Percentiles rank a stretch among this genome's conserved stretches.
phyloP scores from a whole-genome alignment of 2,888 invertebrate species.

The Ganaspis brasiliensis region DNA sequence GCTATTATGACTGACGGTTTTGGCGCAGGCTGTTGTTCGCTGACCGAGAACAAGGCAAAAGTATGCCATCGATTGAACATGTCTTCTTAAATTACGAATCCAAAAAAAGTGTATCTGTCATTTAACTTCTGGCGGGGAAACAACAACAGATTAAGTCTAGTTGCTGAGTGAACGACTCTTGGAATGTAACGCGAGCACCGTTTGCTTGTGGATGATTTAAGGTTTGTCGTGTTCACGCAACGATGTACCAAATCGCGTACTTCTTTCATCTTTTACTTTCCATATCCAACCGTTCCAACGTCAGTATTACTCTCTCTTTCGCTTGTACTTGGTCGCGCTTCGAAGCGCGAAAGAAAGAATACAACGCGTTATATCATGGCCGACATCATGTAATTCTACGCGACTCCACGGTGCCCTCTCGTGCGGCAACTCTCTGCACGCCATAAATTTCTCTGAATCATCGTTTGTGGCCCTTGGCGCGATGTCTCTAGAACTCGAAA shows the following conservation, averaged over 20 bases:
- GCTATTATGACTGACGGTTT: slow-evolving; percentile 76
- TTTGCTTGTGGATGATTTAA: slow-evolving; percentile 57
- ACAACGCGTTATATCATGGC: slow-evolving; percentile 70
- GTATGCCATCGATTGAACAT: neutral
- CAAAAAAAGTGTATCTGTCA: neutral
- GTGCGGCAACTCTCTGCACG: slow-evolving; percentile 70
- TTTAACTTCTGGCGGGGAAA: neutral
- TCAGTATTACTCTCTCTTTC: slow-evolving; percentile 37
- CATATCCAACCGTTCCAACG: slow-evolving; percentile 22
- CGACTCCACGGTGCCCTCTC: slow-evolving; percentile 66
- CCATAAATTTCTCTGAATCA: slow-evolving; percentile 78
- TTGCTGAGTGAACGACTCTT: slow-evolving; percentile 2
- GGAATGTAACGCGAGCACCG: neutral
- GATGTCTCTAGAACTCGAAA: slow-evolving; percentile 16
- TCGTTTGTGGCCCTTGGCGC: slow-evolving; percentile 60
- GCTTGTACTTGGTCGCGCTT: slow-evolving; percentile 49
- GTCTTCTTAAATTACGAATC: neutral
- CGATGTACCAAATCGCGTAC: slow-evolving; percentile 54
- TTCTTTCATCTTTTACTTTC: neutral
- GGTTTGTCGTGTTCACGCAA: slow-evolving; percentile 48
- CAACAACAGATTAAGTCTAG: too few species aligned
- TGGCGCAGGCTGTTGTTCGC: slow-evolving; percentile 49
- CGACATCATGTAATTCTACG: slow-evolving; percentile 75
- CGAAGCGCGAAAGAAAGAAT: slow-evolving; percentile 54
- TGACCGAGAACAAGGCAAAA: neutral